Evolutionary conservation across 2,113 vertebrate species (phyloP).

Genomic region (Bufo gargarizans): DNA sequence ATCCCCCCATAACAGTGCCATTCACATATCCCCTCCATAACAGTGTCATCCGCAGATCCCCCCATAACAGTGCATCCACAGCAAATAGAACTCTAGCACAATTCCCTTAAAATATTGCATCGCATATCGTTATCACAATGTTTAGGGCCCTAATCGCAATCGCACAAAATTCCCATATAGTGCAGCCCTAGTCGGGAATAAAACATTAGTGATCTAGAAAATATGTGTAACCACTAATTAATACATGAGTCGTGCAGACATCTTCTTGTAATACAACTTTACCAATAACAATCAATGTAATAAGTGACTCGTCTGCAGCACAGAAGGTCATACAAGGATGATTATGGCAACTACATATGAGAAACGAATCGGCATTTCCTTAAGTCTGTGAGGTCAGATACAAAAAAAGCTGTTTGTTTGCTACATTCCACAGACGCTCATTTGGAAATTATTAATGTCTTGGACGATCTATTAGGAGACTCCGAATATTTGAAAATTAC

Average conservation of each 20-base stretch:
- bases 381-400: conserved; percentile 4
- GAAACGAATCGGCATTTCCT: conserved; percentile 11
- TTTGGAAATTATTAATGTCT: conserved; percentile 36
- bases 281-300: background rate
- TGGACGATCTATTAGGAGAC: conserved; percentile 13
- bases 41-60: too few species aligned
- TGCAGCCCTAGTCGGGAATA: background rate
- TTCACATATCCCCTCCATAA: too few species aligned
- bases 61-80: too few species aligned
- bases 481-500: background rate
- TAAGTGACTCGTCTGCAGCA: background rate
- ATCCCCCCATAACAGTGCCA: too few species aligned
- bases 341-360: background rate
- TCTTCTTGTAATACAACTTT: background rate
- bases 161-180: too few species aligned
- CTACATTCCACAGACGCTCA: conserved; percentile 27
- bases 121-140: too few species aligned
- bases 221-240: background rate
- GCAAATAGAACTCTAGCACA: too few species aligned
- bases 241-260: background rate
- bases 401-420: too few species aligned
- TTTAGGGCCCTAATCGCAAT: too few species aligned
- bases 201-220: background rate
- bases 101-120: too few species aligned
- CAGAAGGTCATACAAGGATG: conserved; percentile 31